Evolutionary conservation across 1,140 invertebrate species (phyloP).

Genomic region (Chrysopa pallens): DNA sequence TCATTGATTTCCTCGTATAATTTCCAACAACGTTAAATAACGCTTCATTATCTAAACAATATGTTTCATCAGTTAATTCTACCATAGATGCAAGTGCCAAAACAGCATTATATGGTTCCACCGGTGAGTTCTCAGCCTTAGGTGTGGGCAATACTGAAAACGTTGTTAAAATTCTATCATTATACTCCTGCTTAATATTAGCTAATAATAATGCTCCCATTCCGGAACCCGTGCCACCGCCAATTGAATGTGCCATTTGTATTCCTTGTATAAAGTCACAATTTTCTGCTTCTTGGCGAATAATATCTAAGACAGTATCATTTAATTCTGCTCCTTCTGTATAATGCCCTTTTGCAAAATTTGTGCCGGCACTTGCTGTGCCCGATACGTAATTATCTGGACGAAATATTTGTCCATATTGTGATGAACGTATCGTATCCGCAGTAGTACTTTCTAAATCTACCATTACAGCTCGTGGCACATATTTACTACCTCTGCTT

Average conservation of each 20-base stretch:
- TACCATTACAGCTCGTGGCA: constrained; percentile 77
- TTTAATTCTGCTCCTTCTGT: constrained; percentile 37
- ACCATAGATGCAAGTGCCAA: constrained; percentile 52
- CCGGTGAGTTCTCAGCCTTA: constrained; percentile 58
- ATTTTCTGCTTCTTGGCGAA: constrained; percentile 47
- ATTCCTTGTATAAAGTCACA: constrained; percentile 40
- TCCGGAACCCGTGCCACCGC: constrained; percentile 51
- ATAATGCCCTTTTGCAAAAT: constrained; percentile 58
- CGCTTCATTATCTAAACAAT: constrained; percentile 69
- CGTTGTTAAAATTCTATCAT: constrained; percentile 52
- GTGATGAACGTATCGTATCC: constrained; percentile 58
- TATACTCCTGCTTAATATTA: constrained; percentile 38
- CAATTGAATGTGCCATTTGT: constrained; percentile 47
- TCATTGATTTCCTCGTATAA: constrained; percentile 37
- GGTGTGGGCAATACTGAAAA: constrained; percentile 50
- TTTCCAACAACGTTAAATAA: constrained; percentile 35
- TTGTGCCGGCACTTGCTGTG: constrained; percentile 53
- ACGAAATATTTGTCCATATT: constrained; percentile 58
- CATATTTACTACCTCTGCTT: constrained; percentile 14
- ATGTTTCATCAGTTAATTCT: constrained; percentile 61
- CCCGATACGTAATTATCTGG: constrained; percentile 67
- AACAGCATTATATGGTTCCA: constrained; percentile 61
- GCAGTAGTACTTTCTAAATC: constrained; percentile 80
- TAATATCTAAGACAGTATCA: constrained; percentile 40
- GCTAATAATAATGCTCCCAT: constrained; percentile 41